These are phyloP conservation scores for Pituophis catenifer DNA, from an alignment of 2,113 vertebrate species.

Conservation along the genomic window DNA sequence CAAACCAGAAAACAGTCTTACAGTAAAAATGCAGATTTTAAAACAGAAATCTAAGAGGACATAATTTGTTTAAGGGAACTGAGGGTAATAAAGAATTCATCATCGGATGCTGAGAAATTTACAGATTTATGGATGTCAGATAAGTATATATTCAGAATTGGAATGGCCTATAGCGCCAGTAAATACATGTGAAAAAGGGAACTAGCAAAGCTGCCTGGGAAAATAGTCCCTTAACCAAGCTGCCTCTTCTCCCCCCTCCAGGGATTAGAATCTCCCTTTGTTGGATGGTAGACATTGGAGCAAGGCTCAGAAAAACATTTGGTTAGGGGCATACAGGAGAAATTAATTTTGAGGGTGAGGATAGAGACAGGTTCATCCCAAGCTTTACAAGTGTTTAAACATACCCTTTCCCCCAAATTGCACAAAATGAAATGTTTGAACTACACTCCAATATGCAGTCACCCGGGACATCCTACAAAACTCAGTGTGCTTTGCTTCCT, in stretches of 20 bases:
- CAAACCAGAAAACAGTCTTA: not conserved
- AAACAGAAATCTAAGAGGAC: not conserved
- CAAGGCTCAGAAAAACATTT: not conserved
- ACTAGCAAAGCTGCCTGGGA: not conserved
- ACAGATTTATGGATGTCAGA: not conserved
- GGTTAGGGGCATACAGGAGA: not conserved
- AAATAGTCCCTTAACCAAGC: not conserved
- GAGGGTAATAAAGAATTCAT: not conserved
- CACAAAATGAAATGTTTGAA: not conserved
- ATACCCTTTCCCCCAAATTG: not conserved
- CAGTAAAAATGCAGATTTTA: not conserved
- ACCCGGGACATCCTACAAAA: not conserved
- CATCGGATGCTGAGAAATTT: not conserved
- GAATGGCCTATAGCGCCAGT: not conserved
- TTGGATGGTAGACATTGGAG: not conserved
- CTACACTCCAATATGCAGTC: not conserved
- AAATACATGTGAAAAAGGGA: not conserved
- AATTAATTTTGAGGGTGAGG: not conserved
- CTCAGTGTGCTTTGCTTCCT: not conserved
- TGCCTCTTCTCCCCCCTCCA: not conserved
- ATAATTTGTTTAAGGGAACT: not conserved
- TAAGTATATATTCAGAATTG: not conserved
- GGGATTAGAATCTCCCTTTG: not conserved
- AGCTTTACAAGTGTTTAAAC: not conserved
- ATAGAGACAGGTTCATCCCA: not conserved